Base-by-base conservation (phyloP, 2,797 vertebrate genomes). In the Crocidura indochinensis region DNA sequence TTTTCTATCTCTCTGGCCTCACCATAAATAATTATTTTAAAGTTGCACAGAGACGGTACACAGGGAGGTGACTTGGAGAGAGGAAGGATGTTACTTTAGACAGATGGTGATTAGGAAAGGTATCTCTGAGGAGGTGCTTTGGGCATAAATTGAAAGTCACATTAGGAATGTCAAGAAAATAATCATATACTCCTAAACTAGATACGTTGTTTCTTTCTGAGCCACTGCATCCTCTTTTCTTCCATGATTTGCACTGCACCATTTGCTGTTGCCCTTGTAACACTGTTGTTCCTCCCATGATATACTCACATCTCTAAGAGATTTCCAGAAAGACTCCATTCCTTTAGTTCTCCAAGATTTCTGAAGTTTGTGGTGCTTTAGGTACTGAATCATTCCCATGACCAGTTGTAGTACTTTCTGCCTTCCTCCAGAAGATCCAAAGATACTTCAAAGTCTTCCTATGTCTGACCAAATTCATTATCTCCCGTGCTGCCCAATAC, bases 131-230 rank as follows among this genome's bases (percentile, higher is more conserved):
- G 20, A 69, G 5, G 7, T 10, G 51, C 69, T 84, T 67, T 84
- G 14, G 53, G 49, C 19, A 87, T 47, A 91, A 84, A 71, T 17
- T 17, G 0, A 6, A 87, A 80, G 19, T 8, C 29, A 73, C 27
- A 29, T 10, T 47, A 74, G 68, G 31, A 76, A 60, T 17, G 1
- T 77, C 76, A 82, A 26, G 51, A 92, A 46, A 38, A 94, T 88
- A 56, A 53, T 38, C 38, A 38, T 38, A 56, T 14, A 89, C 44
- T 27, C 73, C 68, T 29, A 49, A 74, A 67, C 38, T 19, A 47
- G 60, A 46, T 53, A 29, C 62, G 74, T 29, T 24, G 14, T 22
- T 82, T 19, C 2, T 31, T 53, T 71, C 46, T 51, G 17, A 64
- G 27, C 38, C 68, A 19, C 29, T 44, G 65, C 51, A 14, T 29